A percentile compares a stretch with the other conserved stretches of the same genome.
These are phyloP conservation scores for Alloplasta piceator DNA, from an alignment of 2,888 invertebrate genomes.

Conservation along the genomic window DNA sequence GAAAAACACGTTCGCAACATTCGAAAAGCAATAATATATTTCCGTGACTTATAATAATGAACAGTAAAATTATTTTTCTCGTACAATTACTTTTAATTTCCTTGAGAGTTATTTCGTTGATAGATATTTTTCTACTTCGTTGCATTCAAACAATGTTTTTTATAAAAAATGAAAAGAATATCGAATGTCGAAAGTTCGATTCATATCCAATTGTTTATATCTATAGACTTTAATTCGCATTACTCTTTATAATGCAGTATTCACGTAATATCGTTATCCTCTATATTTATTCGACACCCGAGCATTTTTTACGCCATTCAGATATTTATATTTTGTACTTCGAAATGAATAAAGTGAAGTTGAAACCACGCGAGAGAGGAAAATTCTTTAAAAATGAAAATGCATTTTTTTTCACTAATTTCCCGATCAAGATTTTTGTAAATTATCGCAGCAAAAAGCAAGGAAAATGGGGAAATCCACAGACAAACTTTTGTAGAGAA, in stretches of 20 bases:
- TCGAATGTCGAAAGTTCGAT: no score
- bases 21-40: neutral
- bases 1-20: neutral
- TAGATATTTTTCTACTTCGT: neutral
- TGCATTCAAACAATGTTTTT: neutral
- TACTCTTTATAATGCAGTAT: neutral
- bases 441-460: neutral
- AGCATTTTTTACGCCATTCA: neutral
- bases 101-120: neutral
- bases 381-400: no score
- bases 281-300: neutral
- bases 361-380: neutral
- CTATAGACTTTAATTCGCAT: neutral
- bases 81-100: neutral
- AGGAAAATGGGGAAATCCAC: no score
- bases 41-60: neutral
- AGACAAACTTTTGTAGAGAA: no score
- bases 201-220: neutral
- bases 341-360: constrained; percentile 38
- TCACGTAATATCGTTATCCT: neutral
- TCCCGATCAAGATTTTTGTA: no score
- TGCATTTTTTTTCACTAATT: no score
- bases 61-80: neutral
- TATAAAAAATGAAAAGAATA: no score
- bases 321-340: constrained; percentile 30